These are phyloP conservation scores for Lophius americanus DNA, from an alignment of 2,797 vertebrate species.

Conservation along the genomic window DNA sequence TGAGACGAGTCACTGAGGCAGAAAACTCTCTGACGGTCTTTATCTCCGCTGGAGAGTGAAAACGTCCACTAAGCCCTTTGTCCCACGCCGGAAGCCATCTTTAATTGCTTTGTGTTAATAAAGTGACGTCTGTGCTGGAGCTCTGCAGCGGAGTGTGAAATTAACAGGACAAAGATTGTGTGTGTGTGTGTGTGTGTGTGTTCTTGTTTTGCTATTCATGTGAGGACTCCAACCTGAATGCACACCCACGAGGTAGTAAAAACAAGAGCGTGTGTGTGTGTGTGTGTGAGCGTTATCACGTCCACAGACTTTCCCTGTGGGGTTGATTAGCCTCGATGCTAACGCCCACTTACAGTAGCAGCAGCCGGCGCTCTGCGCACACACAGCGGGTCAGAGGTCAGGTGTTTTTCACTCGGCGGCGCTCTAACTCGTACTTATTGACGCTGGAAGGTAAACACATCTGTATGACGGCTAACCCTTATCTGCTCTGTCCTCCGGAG, in stretches of 20 bases:
- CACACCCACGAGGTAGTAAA: no score
- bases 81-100: constrained; percentile 11
- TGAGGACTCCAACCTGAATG: neutral
- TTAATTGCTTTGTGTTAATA: constrained; percentile 46
- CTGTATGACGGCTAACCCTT: constrained; percentile 29
- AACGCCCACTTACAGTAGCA: constrained; percentile 54
- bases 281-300: constrained; percentile 47
- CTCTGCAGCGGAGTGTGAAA: constrained; percentile 66
- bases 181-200: constrained; percentile 7
- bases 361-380: constrained; percentile 22
- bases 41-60: constrained; percentile 24
- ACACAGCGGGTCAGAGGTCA: constrained; percentile 24
- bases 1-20: constrained; percentile 27
- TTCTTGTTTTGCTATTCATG: neutral
- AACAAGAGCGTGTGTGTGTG: neutral
- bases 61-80: constrained; percentile 33
- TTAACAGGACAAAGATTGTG: constrained; percentile 37
- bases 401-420: constrained; percentile 21
- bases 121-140: constrained; percentile 31
- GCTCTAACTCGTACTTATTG: constrained; percentile 12
- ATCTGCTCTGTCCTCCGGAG: constrained; percentile 9
- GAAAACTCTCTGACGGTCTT: constrained; percentile 16
- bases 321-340: constrained; percentile 69
- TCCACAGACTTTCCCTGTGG: constrained; percentile 63
- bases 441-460: constrained; percentile 25